Evolutionary conservation across 2,888 invertebrate genomes (phyloP), one percentile per base, ranked within the genome.

Genomic region (Hypercompe scribonia): DNA sequence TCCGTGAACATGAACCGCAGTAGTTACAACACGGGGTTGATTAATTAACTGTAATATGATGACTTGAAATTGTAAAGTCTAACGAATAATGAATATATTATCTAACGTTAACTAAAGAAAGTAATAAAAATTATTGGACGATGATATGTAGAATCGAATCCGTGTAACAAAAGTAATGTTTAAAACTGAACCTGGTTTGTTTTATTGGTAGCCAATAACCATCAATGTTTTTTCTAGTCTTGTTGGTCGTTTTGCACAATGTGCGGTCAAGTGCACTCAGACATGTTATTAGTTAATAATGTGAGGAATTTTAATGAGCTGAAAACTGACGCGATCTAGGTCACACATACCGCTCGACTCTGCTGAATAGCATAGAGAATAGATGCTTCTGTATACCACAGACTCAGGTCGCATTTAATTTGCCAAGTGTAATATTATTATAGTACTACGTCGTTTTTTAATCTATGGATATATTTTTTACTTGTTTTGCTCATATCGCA

Each of bases 191-290:
- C 31, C 24, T 31, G 31, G 70, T 24, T 10, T 63, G 70, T 67
- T 70, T 68, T 15, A 4, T 18, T 5, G 28, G 61, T 46, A 54
- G 50, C 34, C 66, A 36, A 71, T 65, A 42, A 50, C 42, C 66
- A 36, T 68, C 46, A 28, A 50, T 24, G 39, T 54, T 68, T 15
- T 31, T 31, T 31, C 61, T 31, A 61, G 63, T 65, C 15, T 71
- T 70, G 63, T 13, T 31, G 63, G 61, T 42, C 46, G 11, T 64
- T 34, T 65, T 70, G 70, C 73, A 78, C 77, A 72, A 79, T 71
- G 78, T 72, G 71, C 79, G 82, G 85, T 84, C 86, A 86, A 86
- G 84, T 85, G 87, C 81, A 86, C 82, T 84, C 79, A 78, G 74
- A 72, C 65, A 81, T 73, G 74, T 67, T 78, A 82, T 80, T 78